A percentile compares a stretch with the other conserved stretches of the same genome.
Evolutionary conservation across 2,797 vertebrate species (phyloP).

Genomic region (Pipistrellus kuhlii): DNA sequence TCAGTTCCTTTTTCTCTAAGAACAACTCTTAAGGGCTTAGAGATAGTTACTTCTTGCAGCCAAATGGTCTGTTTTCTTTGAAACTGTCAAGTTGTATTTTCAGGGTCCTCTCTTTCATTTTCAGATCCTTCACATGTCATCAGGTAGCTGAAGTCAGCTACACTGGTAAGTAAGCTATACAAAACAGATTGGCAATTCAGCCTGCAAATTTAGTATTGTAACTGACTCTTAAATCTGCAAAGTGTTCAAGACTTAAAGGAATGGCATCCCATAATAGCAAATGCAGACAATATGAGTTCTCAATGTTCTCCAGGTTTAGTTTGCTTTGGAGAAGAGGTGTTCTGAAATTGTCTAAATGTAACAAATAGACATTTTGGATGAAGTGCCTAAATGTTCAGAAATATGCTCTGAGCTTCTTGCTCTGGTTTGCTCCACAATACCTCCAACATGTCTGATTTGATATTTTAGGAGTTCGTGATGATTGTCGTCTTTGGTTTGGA

Average conservation of each 20-base stretch:
- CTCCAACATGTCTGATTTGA: constrained; percentile 71
- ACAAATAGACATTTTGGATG: not conserved
- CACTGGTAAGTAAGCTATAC: not conserved
- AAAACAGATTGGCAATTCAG: not conserved
- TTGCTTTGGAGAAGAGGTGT: constrained; percentile 13
- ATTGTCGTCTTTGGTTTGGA: constrained; percentile 98
- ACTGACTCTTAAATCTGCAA: not conserved
- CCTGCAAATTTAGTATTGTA: constrained; percentile 21
- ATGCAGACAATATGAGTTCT: not conserved
- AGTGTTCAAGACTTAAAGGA: not conserved
- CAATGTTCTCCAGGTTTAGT: not conserved
- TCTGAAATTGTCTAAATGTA: not conserved
- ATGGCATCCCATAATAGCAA: not conserved
- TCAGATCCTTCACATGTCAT: not conserved
- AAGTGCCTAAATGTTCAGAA: not conserved
- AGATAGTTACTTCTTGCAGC: not conserved
- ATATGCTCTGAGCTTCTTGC: not conserved
- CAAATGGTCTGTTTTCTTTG: constrained; percentile 46
- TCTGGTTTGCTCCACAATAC: not conserved
- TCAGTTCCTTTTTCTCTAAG: constrained; percentile 45
- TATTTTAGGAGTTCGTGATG: constrained; percentile 96
- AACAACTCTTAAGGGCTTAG: not conserved
- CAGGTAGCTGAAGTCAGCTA: not conserved
- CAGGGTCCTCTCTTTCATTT: not conserved
- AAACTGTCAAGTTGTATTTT: not conserved